phyloP scores from a whole-genome alignment of 2,888 invertebrate species.

The Thereva unica region DNA sequence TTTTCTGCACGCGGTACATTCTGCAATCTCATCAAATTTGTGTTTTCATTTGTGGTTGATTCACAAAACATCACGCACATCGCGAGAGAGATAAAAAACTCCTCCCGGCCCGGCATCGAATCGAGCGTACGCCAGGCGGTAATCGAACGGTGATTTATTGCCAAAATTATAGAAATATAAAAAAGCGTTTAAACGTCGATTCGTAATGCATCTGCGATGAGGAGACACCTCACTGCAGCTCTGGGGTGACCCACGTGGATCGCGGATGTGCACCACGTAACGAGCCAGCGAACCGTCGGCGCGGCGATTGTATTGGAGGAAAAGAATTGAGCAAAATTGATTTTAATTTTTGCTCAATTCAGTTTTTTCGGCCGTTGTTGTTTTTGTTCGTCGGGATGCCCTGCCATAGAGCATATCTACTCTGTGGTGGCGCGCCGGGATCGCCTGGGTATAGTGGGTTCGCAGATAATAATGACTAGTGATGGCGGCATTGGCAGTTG shows the following conservation, averaged over 20 bases:
- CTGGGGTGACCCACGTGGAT: conserved; percentile 7
- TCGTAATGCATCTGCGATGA: conserved; percentile 17
- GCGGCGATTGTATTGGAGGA: conserved; percentile 5
- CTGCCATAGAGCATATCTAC: conserved; percentile 1
- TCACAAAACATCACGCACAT: conserved; percentile 38
- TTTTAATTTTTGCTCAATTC: conserved; percentile 27
- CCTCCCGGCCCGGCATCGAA: conserved; percentile 12
- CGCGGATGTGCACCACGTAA: background rate
- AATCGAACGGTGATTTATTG: conserved; percentile 42
- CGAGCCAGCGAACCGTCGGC: background rate
- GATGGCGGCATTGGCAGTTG: conserved; percentile 26
- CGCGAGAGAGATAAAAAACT: conserved; percentile 16
- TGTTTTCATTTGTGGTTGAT: conserved; percentile 42
- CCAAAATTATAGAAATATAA: conserved; percentile 38
- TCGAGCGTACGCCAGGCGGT: conserved; percentile 19
- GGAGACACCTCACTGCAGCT: background rate
- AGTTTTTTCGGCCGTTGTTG: conserved; percentile 1
- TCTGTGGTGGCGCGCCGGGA: background rate
- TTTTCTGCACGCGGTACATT: conserved; percentile 20
- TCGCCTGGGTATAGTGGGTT: background rate
- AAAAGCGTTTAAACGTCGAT: conserved; percentile 35
- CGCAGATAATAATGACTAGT: conserved; percentile 35
- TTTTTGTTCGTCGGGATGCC: background rate
- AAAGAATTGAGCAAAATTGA: conserved; percentile 34
- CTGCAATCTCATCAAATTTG: conserved; percentile 37